phyloP scores from a whole-genome alignment of 64 coral and sea anemone genomes.

The Montipora efflorescens region DNA sequence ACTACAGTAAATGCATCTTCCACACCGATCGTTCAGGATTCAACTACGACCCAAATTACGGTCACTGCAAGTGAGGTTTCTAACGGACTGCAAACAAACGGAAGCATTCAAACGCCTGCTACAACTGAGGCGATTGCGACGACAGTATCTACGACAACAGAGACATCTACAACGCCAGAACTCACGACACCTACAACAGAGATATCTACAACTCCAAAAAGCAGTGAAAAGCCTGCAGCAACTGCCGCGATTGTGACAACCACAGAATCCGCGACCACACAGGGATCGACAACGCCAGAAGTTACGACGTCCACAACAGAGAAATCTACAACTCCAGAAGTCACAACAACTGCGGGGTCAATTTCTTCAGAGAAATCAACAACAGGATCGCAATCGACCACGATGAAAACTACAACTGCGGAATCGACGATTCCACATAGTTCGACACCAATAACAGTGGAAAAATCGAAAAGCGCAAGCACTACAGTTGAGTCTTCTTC shows the following conservation, averaged over 20 bases:
- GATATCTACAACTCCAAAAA: too few species aligned
- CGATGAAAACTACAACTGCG: not conserved
- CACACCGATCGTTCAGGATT: not conserved
- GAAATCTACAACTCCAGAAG: slow-evolving; percentile 60
- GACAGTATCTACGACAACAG: too few species aligned
- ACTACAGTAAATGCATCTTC: not conserved
- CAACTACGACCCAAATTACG: not conserved
- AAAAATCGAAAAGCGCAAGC: not conserved
- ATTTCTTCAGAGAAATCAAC: not conserved
- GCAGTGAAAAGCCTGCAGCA: too few species aligned
- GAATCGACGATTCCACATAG: not conserved
- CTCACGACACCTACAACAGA: too few species aligned
- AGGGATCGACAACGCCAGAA: slow-evolving; percentile 33
- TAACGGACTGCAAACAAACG: not conserved
- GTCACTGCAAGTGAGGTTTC: not conserved
- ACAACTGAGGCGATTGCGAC: not conserved
- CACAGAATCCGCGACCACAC: not conserved
- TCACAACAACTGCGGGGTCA: slow-evolving; percentile 21
- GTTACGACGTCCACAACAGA: slow-evolving; percentile 38
- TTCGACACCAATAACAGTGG: not conserved
- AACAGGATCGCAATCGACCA: not conserved
- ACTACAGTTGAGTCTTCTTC: not conserved
- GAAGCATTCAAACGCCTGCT: not conserved
- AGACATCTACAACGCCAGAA: too few species aligned
- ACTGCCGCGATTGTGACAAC: not conserved